phyloP scores from a whole-genome alignment of 2,113 vertebrate genomes.

The Pavo muticus region DNA sequence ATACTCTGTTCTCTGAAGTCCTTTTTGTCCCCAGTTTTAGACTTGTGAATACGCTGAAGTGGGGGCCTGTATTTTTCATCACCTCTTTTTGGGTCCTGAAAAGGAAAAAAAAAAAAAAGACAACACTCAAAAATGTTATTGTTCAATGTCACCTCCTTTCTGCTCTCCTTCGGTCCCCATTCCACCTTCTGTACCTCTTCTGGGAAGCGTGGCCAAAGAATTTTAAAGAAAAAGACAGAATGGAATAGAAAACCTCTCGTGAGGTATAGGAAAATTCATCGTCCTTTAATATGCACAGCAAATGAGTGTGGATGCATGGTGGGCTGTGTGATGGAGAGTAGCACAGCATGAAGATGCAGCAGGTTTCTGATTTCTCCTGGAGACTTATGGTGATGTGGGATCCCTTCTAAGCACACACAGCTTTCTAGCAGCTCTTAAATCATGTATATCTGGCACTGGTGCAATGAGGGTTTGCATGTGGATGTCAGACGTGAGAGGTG shows the following conservation, averaged over 20 bases:
- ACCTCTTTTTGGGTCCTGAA: not conserved
- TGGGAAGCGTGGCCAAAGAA: not conserved
- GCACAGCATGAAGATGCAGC: not conserved
- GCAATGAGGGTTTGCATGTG: not conserved
- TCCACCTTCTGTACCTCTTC: not conserved
- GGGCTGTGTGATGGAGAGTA: not conserved
- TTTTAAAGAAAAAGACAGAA: not conserved
- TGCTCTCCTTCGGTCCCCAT: not conserved
- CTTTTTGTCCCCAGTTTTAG: not conserved
- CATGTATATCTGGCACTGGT: not conserved
- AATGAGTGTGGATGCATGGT: not conserved
- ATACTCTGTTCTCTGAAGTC: not conserved
- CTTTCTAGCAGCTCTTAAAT: not conserved
- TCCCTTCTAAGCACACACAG: not conserved
- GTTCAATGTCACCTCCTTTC: not conserved
- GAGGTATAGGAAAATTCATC: not conserved
- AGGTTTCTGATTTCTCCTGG: not conserved
- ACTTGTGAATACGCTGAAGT: not conserved
- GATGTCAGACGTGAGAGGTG: not conserved
- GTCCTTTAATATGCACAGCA: accelerated
- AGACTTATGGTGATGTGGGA: accelerated
- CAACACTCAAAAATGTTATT: not conserved
- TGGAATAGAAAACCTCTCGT: not conserved
- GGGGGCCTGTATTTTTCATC: not conserved
- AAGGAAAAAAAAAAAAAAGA: not conserved